A percentile compares a stretch with the other conserved stretches of the same genome.
phyloP scores from a whole-genome alignment of 2,797 vertebrate genomes.

The Sardinella longiceps region DNA sequence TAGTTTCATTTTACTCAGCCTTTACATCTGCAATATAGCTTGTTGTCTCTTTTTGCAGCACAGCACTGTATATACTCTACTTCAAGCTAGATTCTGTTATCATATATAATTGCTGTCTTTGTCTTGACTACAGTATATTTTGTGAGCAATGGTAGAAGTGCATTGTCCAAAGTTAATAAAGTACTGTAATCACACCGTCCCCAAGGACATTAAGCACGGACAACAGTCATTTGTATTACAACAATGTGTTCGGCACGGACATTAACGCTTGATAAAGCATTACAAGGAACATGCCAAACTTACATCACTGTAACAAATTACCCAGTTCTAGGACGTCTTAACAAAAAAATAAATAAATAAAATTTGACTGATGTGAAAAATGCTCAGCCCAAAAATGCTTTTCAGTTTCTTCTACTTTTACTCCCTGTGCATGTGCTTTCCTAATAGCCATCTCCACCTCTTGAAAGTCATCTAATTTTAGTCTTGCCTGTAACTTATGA shows the following conservation, averaged over 20 bases:
- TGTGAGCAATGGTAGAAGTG: neutral
- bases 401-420: no score
- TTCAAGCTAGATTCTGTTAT: no score
- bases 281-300: neutral
- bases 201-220: neutral
- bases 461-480: constrained; percentile 18
- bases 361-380: constrained; percentile 17
- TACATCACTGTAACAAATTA: neutral
- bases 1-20: neutral
- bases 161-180: neutral
- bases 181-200: neutral
- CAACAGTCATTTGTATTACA: neutral
- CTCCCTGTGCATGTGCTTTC: neutral
- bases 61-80: no score
- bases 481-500: constrained; percentile 14
- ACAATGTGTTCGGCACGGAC: neutral
- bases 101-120: neutral
- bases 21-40: neutral
- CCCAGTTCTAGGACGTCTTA: neutral
- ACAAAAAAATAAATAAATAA: no score
- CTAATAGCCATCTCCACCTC: constrained; percentile 4
- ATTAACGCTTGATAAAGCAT: neutral
- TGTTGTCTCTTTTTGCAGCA: no score
- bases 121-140: neutral
- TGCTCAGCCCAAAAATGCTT: neutral